Conservation (phyloP, 2,888 invertebrate species). For the Epistrophe eligans region DNA sequence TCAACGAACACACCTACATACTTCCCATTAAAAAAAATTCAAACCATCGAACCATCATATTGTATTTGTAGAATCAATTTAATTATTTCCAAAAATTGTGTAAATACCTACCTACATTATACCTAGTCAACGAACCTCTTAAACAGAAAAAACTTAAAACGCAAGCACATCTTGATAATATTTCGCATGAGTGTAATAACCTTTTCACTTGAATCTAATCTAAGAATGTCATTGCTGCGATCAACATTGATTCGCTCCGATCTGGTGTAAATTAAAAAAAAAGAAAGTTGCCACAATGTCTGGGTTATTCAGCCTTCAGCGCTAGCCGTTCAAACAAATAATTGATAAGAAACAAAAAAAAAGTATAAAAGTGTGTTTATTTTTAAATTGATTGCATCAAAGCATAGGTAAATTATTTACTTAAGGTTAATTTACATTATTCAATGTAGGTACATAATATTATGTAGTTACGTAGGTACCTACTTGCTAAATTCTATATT, state of each 20-base stretch:
- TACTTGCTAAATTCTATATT: too few relatives aligned
- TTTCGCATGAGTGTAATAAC: not conserved
- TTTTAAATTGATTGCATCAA: not conserved
- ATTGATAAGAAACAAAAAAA: not conserved
- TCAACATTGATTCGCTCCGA: not conserved
- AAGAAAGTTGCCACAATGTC: constrained; percentile 10
- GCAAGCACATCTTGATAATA: not conserved
- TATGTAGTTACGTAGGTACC: too few relatives aligned
- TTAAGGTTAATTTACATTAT: too few relatives aligned
- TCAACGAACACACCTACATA: too few relatives aligned
- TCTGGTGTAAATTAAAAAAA: not conserved
- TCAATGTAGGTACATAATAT: too few relatives aligned
- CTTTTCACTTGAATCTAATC: not conserved
- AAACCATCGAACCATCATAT: too few relatives aligned
- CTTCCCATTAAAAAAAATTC: too few relatives aligned
- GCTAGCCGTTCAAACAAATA: not conserved
- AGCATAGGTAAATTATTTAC: too few relatives aligned
- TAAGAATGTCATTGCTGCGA: not conserved
- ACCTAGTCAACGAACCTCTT: not conserved
- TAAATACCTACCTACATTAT: not conserved
- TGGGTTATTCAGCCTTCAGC: not conserved
- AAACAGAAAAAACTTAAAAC: not conserved
- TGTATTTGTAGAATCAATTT: too few relatives aligned
- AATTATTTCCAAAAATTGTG: not conserved
- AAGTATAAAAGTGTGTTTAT: not conserved